Conservation (phyloP, 2,888 invertebrate species). For the Pseudococcus longispinus region DNA sequence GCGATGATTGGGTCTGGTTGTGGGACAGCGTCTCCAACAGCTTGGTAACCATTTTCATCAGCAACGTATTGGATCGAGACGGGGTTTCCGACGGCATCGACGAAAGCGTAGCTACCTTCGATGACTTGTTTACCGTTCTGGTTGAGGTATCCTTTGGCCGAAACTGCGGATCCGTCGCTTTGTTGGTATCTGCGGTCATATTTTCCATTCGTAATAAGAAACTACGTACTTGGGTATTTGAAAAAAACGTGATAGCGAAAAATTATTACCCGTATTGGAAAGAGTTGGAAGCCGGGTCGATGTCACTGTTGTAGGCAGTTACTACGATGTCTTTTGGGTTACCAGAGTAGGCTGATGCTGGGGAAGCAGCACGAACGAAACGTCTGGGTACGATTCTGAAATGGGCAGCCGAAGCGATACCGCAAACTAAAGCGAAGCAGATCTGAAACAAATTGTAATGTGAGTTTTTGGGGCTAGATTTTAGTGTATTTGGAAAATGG, state of each 20-base stretch:
- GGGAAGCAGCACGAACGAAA: not conserved
- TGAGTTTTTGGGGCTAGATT: too few species aligned
- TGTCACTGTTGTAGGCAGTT: not conserved
- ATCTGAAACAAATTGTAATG: not conserved
- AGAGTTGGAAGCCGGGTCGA: not conserved
- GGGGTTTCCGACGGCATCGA: constrained; percentile 72
- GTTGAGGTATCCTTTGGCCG: constrained; percentile 11
- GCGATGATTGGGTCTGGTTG: constrained; percentile 67
- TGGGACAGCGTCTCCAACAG: constrained; percentile 78
- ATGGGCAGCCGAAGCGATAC: not conserved
- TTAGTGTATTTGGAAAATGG: too few species aligned
- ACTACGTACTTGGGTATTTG: not conserved
- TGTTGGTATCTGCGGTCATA: not conserved
- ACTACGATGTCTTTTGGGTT: not conserved
- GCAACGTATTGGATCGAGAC: constrained; percentile 70
- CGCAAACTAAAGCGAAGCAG: not conserved
- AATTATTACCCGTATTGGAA: not conserved
- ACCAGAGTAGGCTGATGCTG: not conserved
- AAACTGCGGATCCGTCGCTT: not conserved
- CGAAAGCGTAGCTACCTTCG: constrained; percentile 78
- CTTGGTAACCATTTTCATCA: constrained; percentile 79
- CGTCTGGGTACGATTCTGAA: not conserved
- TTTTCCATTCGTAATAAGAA: not conserved
- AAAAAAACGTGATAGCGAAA: not conserved
- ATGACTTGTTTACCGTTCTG: constrained; percentile 62